These are phyloP conservation scores for Melopsittacus undulatus DNA, from an alignment of 2,797 vertebrate genomes.

Conservation along the genomic window DNA sequence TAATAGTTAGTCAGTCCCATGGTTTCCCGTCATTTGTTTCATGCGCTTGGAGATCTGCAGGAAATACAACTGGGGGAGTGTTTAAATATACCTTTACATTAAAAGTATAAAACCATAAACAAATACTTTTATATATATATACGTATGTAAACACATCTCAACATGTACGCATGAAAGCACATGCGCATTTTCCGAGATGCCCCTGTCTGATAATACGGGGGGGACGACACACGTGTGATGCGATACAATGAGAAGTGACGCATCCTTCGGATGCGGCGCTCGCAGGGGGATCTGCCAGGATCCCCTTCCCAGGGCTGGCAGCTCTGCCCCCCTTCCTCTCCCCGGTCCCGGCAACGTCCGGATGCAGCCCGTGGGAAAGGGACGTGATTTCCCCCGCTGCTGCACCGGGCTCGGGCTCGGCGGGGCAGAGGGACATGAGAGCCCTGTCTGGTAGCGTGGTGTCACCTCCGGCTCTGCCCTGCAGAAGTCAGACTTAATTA, in stretches of 20 bases:
- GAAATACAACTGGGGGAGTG: not conserved
- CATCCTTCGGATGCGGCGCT: not conserved
- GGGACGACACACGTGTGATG: not conserved
- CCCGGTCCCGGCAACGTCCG: not conserved
- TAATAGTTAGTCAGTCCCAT: not conserved
- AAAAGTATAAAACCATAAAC: not conserved
- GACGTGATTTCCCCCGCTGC: not conserved
- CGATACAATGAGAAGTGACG: accelerated
- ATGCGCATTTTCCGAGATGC: not conserved
- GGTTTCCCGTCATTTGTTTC: not conserved
- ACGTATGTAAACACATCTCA: not conserved
- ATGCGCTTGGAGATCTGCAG: not conserved
- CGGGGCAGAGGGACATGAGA: not conserved
- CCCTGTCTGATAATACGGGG: accelerated
- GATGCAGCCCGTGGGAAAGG: too few species aligned
- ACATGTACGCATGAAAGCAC: not conserved
- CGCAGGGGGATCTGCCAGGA: accelerated
- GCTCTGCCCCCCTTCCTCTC: accelerated
- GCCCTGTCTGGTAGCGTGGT: not conserved
- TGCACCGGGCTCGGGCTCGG: not conserved
- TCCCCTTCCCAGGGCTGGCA: too few species aligned
- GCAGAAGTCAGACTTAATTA: not conserved
- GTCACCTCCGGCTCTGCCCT: not conserved
- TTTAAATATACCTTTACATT: not conserved
- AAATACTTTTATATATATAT: not conserved